A percentile compares a stretch with the other conserved stretches of the same genome.
phyloP scores from a whole-genome alignment of 2,113 vertebrate genomes.

The Dicrurus megarhynchus region DNA sequence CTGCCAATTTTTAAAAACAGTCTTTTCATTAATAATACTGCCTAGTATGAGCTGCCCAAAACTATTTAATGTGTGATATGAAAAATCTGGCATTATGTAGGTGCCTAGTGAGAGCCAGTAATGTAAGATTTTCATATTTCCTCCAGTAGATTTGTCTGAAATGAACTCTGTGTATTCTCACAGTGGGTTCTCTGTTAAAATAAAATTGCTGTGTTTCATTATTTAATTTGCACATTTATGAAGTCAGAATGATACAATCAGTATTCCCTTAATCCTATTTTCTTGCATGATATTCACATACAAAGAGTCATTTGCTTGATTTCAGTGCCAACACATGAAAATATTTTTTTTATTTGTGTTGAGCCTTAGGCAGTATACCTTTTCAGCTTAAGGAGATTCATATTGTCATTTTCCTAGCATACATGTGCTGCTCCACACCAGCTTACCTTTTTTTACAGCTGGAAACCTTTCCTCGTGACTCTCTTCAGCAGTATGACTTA shows the following conservation, averaged over 20 bases:
- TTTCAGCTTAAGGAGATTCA: background rate
- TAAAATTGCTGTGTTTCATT: background rate
- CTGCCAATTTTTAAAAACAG: conserved; percentile 39
- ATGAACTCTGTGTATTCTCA: background rate
- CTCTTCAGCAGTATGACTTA: background rate
- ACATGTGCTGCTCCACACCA: background rate
- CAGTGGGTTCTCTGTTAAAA: background rate
- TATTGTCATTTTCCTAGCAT: background rate
- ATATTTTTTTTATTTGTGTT: background rate
- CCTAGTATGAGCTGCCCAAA: conserved; percentile 17
- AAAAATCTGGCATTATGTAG: background rate
- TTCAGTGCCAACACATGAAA: background rate
- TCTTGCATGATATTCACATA: background rate
- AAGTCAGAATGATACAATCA: background rate
- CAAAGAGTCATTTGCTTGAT: background rate
- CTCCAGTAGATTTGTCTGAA: background rate
- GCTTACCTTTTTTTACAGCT: background rate
- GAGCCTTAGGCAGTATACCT: background rate
- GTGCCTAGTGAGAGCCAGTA: background rate
- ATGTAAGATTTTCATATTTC: background rate
- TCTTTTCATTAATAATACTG: conserved; percentile 36
- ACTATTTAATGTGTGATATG: conserved; percentile 9
- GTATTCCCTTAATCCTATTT: background rate
- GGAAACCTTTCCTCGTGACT: background rate
- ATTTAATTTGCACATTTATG: background rate